Evolutionary conservation across 1,140 invertebrate genomes (phyloP), one percentile per base, ranked within the genome.

Genomic region (Zaprionus camerounensis): DNA sequence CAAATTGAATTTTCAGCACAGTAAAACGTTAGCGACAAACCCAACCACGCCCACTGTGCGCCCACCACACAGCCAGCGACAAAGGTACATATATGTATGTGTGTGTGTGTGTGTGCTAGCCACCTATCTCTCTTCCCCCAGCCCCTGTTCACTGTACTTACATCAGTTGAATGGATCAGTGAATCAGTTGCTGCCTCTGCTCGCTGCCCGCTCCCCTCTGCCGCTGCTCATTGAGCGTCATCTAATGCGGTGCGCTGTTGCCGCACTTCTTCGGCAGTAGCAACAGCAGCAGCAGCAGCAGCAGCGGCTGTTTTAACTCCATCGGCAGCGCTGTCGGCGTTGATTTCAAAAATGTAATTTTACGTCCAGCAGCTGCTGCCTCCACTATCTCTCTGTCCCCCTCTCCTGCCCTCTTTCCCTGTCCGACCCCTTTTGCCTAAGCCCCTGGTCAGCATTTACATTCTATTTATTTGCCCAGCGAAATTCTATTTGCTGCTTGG

Each of bases 1-100:
- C 81, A 91, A 91, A 91, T 91, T 91, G 79, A 91, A 91, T 91
- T 91, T 91, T 87, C 82, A 81, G 78, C 81, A 78, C 46, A 63
- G 74, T 59, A 67, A 71, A 71, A 71, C 56, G 68, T 22, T 69
- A 49, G 63, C 56, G 71, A 58, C 55, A 56, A 59, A 56, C 44
- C 34, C 49, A 17, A 24, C 31, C 69, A 66, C 74, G 51, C 69
- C 74, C 74, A 66, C 44, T 38, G 46, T n/a, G 12, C 51, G 13
- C n/a, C 57, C 34, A 15, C 17, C 28, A 26, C 15, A 22, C 15
- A 64, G 49, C 17, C 53, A 53, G 44, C 41, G 46, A 55, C 13
- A 56, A 15, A 17, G 5, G n/a, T 46, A 17, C 15, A 7, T 17
- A 9, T 46, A 1, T 22, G 12, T 49, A 20, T 22, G 15, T n/a